Percentiles rank a stretch among this genome's conserved stretches.
Conservation (phyloP, 2,888 invertebrate genomes). For the Agrotis exclamationis region DNA sequence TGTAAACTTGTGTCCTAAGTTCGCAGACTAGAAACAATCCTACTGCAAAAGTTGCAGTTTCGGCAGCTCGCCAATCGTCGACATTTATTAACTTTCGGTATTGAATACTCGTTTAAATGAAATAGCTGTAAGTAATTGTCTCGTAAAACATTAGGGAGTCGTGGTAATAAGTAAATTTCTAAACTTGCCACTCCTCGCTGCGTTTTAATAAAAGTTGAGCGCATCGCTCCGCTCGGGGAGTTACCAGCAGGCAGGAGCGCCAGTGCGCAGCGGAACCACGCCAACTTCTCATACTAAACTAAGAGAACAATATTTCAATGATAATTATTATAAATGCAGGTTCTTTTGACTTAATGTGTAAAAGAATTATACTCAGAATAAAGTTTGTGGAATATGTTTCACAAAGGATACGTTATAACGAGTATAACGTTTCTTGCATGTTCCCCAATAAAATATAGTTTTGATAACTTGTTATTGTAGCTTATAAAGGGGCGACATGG, state of each 20-base stretch:
- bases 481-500: constrained; percentile 14
- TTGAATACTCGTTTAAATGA: constrained; percentile 46
- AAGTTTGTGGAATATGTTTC: neutral
- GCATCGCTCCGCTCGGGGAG: constrained; percentile 69
- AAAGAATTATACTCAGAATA: constrained; percentile 6
- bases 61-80: constrained; percentile 60
- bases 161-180: constrained; percentile 64
- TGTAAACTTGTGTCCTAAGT: constrained; percentile 71
- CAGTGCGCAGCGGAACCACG: constrained; percentile 55
- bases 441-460: constrained; percentile 9
- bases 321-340: constrained; percentile 56
- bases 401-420: neutral
- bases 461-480: constrained; percentile 38
- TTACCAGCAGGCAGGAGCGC: constrained; percentile 54
- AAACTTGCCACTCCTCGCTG: constrained; percentile 67
- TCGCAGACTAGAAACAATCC: constrained; percentile 62
- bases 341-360: constrained; percentile 49
- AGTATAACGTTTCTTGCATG: neutral
- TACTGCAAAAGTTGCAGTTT: constrained; percentile 64
- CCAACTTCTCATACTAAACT: constrained; percentile 70
- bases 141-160: constrained; percentile 43
- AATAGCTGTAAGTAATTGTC: constrained; percentile 25
- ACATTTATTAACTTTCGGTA: constrained; percentile 30
- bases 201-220: constrained; percentile 77
- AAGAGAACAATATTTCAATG: constrained; percentile 69